Percentiles rank a stretch among this genome's conserved stretches.
Conservation (phyloP, 2,113 vertebrate species). For the Spilogale gracilis region DNA sequence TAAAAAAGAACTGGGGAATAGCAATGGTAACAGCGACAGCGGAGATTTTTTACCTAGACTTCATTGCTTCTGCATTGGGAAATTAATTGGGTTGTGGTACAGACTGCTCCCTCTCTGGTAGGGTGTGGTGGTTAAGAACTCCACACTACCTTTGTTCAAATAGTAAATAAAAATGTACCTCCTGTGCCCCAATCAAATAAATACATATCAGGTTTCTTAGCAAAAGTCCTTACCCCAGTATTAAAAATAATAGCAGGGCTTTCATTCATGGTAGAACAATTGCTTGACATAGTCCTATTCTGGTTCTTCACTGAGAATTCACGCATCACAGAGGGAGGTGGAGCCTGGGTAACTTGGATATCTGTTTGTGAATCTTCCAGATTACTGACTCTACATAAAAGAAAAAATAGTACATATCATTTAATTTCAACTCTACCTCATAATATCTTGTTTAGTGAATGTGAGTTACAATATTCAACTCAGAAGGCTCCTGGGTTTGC, state of each 20-base stretch:
- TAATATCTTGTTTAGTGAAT: not conserved
- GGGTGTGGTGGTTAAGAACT: not conserved
- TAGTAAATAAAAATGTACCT: slow-evolving; percentile 14
- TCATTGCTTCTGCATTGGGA: not conserved
- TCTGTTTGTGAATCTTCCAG: slow-evolving; percentile 93
- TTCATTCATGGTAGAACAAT: slow-evolving; percentile 90
- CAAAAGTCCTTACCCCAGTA: slow-evolving; percentile 90
- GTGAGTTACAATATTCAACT: not conserved
- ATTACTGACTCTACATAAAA: slow-evolving; percentile 91
- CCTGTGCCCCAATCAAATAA: not conserved
- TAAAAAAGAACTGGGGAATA: not conserved
- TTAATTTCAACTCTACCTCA: slow-evolving; percentile 1
- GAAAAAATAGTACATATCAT: slow-evolving; percentile 38
- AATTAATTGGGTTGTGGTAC: not conserved
- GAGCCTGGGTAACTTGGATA: slow-evolving; percentile 91
- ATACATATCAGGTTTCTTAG: not conserved
- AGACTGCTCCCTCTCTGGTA: not conserved
- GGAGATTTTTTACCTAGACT: not conserved
- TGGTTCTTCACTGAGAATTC: slow-evolving; percentile 79
- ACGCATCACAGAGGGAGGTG: slow-evolving; percentile 92
- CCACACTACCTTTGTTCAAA: not conserved
- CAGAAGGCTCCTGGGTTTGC: not conserved
- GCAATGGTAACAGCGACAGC: not conserved
- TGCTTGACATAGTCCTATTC: not conserved
- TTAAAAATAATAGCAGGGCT: slow-evolving; percentile 94